These are phyloP conservation scores for Brachylomia viminalis DNA, from an alignment of 2,888 invertebrate species.

Conservation along the genomic window DNA sequence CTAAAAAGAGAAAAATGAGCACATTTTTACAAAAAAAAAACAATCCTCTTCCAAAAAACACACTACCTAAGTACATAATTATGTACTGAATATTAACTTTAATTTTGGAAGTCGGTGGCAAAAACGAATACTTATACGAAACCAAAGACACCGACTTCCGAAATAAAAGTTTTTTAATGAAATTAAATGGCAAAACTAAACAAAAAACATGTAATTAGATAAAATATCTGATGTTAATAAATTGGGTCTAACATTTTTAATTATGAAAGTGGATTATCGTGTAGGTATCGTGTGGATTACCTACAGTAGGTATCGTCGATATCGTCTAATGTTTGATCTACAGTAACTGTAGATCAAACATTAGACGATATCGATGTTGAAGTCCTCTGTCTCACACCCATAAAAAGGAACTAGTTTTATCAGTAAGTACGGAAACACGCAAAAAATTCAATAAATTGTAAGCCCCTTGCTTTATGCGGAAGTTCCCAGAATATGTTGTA, in stretches of 20 bases:
- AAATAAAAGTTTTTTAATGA: background rate
- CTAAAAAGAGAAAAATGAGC: too few species aligned
- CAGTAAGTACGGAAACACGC: constrained; percentile 37
- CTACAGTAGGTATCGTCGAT: too few species aligned
- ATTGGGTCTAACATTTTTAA: too few species aligned
- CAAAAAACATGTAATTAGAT: background rate
- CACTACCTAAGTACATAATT: too few species aligned
- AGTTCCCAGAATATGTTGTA: constrained; percentile 68
- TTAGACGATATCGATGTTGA: background rate
- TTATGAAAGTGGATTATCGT: background rate
- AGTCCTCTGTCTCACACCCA: constrained; percentile 3
- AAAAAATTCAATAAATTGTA: constrained; percentile 62
- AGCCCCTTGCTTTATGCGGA: constrained; percentile 69
- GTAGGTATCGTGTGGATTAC: background rate
- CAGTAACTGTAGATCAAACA: background rate
- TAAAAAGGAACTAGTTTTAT: constrained; percentile 50
- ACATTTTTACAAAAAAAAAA: too few species aligned
- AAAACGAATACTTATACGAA: too few species aligned
- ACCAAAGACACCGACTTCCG: too few species aligned
- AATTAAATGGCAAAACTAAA: constrained; percentile 8
- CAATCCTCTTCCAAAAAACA: too few species aligned
- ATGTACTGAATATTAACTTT: too few species aligned
- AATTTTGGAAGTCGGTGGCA: too few species aligned
- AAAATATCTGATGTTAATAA: background rate
- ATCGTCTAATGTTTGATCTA: too few species aligned